Evolutionary conservation across 2,888 invertebrate species (phyloP), one percentile per base, ranked within the genome.

Genomic region (Agrilus biguttatus): DNA sequence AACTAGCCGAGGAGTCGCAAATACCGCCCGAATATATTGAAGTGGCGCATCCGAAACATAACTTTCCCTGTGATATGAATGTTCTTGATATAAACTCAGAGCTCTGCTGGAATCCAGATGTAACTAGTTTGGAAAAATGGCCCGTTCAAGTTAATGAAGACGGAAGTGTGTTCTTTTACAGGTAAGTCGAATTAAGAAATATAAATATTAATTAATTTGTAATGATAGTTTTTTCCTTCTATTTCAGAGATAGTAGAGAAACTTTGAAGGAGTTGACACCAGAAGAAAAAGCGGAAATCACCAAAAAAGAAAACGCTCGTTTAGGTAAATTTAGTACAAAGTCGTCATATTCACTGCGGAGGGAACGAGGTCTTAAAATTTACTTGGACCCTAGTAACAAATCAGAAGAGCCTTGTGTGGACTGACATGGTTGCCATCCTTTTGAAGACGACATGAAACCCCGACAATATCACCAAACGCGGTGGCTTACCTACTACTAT

Each of bases 361-460:
- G 77, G 54, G 84, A 84, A 61, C 71, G 74, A 54, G 80, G 79
- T 28, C 67, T 84, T 40, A 83, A 81, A 67, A 85, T 85, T 53
- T 79, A 82, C 62, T 65, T 80, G 52, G 80, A 81, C 55, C 63
- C 68, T 45, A 62, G 65, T 49, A 59, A 59, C 48, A 65, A 66
- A 55, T 53, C 57, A 19, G 62, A 63, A 36, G 64, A 66, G 47
- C 55, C 52, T 45, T 59, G 55, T 51, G 55, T 59, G 53, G 65
- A 65, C 61, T 65, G 64, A 65, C 63, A 58, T 52, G 57, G 54
- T 54, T 54, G 17, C 4, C 17, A 17, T 17, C 17, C 4, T 17
- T 3, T 17, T 17, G 17, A 17, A 17, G 17, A 17, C 17, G 17
- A 17, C 17, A 17, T 54, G 46, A 54, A 57, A 51, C 55, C 56